Evolutionary conservation across 2,113 vertebrate genomes (phyloP).

Genomic region (Plotosus lineatus): DNA sequence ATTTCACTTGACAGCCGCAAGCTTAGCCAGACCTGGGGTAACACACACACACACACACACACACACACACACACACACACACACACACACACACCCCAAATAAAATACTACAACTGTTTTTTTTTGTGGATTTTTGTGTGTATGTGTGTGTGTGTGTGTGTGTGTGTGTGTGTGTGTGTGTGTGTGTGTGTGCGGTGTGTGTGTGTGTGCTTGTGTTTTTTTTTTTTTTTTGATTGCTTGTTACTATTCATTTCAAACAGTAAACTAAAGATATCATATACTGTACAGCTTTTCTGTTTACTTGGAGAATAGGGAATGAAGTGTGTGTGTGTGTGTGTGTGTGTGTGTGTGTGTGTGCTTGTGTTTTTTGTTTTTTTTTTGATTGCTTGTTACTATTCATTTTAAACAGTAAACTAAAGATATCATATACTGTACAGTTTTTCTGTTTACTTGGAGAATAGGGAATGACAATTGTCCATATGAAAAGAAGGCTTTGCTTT

Average conservation of each 20-base stretch:
- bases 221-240: too few species aligned
- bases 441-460: slow-evolving; percentile 18
- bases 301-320: slow-evolving; percentile 12
- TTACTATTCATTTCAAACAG: background rate
- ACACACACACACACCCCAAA: slow-evolving; percentile 26
- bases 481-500: slow-evolving; percentile 1
- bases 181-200: too few species aligned
- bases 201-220: too few species aligned
- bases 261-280: slow-evolving; percentile 13
- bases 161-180: too few species aligned
- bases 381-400: too few species aligned
- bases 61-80: background rate
- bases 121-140: too few species aligned
- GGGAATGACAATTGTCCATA: background rate
- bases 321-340: too few species aligned
- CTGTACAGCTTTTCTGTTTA: slow-evolving; percentile 12
- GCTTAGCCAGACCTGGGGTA: slow-evolving; percentile 56
- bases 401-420: slow-evolving; percentile 6
- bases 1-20: slow-evolving; percentile 80
- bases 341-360: too few species aligned
- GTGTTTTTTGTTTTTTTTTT: too few species aligned
- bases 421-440: background rate
- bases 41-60: background rate
- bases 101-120: slow-evolving; percentile 21
- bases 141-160: too few species aligned